Conservation (phyloP, 2,797 vertebrate genomes). For the Sebastes dallii region DNA sequence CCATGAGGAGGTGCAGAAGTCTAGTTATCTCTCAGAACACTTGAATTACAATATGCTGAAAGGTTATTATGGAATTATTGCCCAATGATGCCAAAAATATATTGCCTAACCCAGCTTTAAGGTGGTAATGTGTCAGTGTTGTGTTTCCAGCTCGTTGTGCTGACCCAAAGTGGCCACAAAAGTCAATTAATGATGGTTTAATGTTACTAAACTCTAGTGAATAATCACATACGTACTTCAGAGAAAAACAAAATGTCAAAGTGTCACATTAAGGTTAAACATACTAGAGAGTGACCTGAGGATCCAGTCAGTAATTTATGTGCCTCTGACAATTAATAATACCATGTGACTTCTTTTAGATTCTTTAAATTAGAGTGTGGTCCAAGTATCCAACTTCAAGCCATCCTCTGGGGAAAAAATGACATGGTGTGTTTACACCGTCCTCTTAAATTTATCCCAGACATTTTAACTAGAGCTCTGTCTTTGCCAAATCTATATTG, state of each 20-base stretch:
- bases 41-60: no score
- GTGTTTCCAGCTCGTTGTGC: neutral
- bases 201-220: neutral
- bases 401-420: neutral
- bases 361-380: neutral
- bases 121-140: neutral
- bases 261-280: neutral
- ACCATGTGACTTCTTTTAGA: neutral
- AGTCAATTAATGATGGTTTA: neutral
- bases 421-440: neutral
- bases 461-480: neutral
- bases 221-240: neutral
- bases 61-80: no score
- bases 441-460: conserved; percentile 26
- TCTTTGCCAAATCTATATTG: conserved; percentile 23
- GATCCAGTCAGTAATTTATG: neutral
- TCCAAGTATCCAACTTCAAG: neutral
- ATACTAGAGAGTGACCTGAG: neutral
- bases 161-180: neutral
- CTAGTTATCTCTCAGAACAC: no score
- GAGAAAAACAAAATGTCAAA: conserved; percentile 10
- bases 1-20: no score
- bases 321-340: neutral
- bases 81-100: no score
- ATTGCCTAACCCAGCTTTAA: no score